Evolutionary conservation across 2,888 invertebrate species (phyloP).

Genomic region (Pristionchus entomophagus): DNA sequence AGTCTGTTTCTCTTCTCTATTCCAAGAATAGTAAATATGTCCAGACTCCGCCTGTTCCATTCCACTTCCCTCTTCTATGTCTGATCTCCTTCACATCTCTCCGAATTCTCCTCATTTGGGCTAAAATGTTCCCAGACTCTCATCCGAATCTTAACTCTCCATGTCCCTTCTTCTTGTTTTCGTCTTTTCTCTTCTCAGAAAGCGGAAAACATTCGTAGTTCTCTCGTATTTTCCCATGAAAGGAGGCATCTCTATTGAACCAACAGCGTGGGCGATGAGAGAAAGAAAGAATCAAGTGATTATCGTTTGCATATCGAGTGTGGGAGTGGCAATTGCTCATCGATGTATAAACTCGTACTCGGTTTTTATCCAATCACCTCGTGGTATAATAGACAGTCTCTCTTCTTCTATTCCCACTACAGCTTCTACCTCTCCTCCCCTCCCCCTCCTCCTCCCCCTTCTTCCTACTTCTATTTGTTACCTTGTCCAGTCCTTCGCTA

Average conservation of each 20-base stretch:
- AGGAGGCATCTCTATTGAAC: background rate
- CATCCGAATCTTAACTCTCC: background rate
- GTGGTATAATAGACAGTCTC: background rate
- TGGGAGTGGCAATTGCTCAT: background rate
- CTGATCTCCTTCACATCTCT: no score
- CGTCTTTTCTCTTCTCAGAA: background rate
- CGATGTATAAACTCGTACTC: background rate
- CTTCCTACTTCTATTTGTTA: constrained; percentile 32
- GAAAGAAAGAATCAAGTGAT: background rate
- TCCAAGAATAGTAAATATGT: no score
- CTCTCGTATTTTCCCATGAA: background rate
- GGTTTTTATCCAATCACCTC: background rate
- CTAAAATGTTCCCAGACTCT: background rate
- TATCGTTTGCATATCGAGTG: background rate
- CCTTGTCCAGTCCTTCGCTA: constrained; percentile 14
- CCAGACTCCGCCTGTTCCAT: no score
- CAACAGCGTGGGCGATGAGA: background rate
- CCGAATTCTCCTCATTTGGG: background rate
- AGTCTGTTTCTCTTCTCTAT: no score
- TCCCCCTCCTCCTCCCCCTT: constrained; percentile 29
- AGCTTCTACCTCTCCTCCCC: constrained; percentile 45
- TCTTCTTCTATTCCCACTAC: constrained; percentile 46
- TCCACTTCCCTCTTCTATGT: no score
- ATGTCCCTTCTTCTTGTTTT: background rate
- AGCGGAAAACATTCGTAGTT: background rate